Evolutionary conservation across 2,113 vertebrate genomes (phyloP), one percentile per base, ranked within the genome.

Genomic region (Indicator maculatus): DNA sequence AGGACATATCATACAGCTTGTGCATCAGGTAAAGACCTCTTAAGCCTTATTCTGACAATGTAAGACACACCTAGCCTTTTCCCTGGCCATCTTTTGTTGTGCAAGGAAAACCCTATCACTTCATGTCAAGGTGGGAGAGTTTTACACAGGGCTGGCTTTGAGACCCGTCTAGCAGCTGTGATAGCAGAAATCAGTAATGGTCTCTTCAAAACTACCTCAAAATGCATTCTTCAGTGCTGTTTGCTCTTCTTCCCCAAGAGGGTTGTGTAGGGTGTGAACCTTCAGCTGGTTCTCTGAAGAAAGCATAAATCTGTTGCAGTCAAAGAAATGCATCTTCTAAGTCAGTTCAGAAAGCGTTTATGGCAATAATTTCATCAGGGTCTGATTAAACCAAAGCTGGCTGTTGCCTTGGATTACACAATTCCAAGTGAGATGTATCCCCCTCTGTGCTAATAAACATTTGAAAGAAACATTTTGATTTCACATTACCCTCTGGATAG

Each of bases 211-310:
- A 86, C 30, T 41, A 86, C 56, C 66, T 85, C 66, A 38, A 50
- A 93, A 75, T 74, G 16, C 16, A 11, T 50, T 56, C 65, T 53
- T 45, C 53, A 64, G 33, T 60, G 69, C 66, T 65, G 16, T n/a
- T 77, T 78, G 41, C 86, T 78, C 61, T 27, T 79, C 72, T 67
- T 86, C 53, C 38, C 58, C 64, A 52, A 21, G 6, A 90, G 58
- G 53, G 61, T 17, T 74, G 30, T 3, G n/a, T 0, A 69, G 73
- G 77, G 61, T 59, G 55, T 70, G 92, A 93, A 82, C 83, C 69
- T 61, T 61, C 89, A 95, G 67, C 86, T 89, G 89, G 28, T 28
- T 76, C 91, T 79, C 89, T 92, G 50, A 65, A 95, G 94, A 95
- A 63, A 92, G 59, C 18, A 16, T 38, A 76, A 94, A 67, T 58